Conservation (phyloP, 2,888 invertebrate genomes). For the Luffia ferchaultella region DNA sequence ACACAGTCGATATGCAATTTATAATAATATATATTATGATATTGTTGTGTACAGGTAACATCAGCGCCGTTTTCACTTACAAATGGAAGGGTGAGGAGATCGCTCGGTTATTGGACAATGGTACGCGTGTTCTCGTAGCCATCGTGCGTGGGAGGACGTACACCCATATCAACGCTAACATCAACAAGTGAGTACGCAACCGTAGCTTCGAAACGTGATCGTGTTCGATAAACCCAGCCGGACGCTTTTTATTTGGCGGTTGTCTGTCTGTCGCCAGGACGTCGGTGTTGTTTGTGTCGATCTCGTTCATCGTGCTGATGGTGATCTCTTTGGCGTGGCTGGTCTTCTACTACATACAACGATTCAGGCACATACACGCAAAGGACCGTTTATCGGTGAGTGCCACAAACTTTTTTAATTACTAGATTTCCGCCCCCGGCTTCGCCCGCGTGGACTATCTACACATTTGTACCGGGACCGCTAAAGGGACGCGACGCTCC, state of each 20-base stretch:
- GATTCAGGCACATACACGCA: slow-evolving; percentile 93
- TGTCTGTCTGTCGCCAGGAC: slow-evolving; percentile 69
- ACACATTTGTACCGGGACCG: too few relatives aligned
- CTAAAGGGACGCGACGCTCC: too few relatives aligned
- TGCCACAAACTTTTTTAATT: too few relatives aligned
- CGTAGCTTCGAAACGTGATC: too few relatives aligned
- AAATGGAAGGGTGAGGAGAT: slow-evolving; percentile 81
- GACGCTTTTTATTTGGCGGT: too few relatives aligned
- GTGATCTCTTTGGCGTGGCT: slow-evolving; percentile 95
- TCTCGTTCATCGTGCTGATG: slow-evolving; percentile 95
- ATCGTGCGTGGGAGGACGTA: slow-evolving; percentile 74
- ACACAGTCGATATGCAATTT: too few relatives aligned
- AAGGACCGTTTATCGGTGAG: slow-evolving; percentile 92
- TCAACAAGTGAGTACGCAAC: slow-evolving; percentile 72
- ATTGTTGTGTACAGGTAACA: slow-evolving; percentile 71
- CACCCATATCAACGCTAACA: slow-evolving; percentile 66
- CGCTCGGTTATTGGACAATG: slow-evolving; percentile 73
- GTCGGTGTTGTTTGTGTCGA: slow-evolving; percentile 93
- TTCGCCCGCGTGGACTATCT: too few relatives aligned
- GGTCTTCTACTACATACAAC: slow-evolving; percentile 94
- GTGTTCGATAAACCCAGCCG: too few relatives aligned
- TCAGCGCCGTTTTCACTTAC: slow-evolving; percentile 84
- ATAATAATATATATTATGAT: too few relatives aligned
- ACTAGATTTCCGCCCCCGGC: too few relatives aligned
- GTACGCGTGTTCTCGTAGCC: slow-evolving; percentile 72